phyloP scores from a whole-genome alignment of 2,797 vertebrate species.

The Rousettus madagascariensis region DNA sequence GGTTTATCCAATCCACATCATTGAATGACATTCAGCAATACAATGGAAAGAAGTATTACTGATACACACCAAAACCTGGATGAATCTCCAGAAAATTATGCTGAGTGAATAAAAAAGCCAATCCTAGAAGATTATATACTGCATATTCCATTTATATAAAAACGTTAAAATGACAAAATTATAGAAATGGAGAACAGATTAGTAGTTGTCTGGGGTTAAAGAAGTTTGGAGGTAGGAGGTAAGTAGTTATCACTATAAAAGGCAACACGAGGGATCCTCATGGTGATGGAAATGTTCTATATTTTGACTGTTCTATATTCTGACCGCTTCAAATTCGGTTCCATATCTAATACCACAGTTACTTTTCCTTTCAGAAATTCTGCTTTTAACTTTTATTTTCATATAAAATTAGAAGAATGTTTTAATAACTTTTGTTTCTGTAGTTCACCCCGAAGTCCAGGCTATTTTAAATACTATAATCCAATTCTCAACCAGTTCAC shows the following conservation, averaged over 20 bases:
- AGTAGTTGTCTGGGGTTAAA: neutral
- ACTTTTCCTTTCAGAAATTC: neutral
- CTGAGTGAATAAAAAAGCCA: neutral
- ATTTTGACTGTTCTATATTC: neutral
- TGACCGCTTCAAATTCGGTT: neutral
- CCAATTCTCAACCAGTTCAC: neutral
- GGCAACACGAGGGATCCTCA: neutral
- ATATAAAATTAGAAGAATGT: neutral
- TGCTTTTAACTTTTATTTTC: conserved; percentile 24
- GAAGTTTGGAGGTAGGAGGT: neutral
- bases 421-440: neutral
- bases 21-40: neutral
- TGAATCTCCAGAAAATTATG: neutral
- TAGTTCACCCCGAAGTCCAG: neutral
- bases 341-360: neutral
- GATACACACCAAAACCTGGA: neutral
- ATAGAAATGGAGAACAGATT: neutral
- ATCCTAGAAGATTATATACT: neutral
- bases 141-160: neutral
- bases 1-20: neutral
- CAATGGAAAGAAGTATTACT: neutral
- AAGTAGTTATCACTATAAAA: neutral
- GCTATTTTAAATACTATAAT: neutral
- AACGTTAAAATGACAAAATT: neutral
- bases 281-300: neutral